phyloP scores from a whole-genome alignment of 2,888 invertebrate species.

The Caenorhabditis uteleia region DNA sequence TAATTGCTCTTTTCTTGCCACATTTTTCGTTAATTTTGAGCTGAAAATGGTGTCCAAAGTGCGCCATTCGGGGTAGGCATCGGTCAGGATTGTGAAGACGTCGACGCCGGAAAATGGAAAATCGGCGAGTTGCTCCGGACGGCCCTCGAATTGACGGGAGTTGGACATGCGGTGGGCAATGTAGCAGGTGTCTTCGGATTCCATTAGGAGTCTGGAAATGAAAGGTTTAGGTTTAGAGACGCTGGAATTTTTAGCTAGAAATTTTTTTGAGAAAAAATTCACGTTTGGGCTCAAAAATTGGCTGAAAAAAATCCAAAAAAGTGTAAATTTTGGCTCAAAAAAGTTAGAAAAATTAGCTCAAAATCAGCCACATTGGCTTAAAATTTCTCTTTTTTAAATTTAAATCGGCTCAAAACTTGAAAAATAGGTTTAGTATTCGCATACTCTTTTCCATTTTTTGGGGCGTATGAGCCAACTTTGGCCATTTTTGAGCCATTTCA shows the following conservation, averaged over 20 bases:
- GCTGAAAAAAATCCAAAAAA: not conserved
- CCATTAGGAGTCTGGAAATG: slow-evolving; percentile 58
- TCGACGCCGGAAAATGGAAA: slow-evolving; percentile 39
- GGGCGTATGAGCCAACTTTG: too few relatives aligned
- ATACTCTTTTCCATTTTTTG: too few relatives aligned
- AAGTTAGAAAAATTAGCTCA: not conserved
- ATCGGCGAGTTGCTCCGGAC: slow-evolving; percentile 52
- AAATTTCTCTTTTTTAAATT: not conserved
- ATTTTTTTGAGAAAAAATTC: slow-evolving; percentile 1
- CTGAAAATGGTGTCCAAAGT: slow-evolving; percentile 34
- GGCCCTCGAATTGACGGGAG: slow-evolving; percentile 56
- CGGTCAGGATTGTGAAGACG: slow-evolving; percentile 13
- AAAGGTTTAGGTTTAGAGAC: too few relatives aligned
- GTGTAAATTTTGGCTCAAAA: not conserved
- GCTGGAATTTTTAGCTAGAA: too few relatives aligned
- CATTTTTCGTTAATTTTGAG: slow-evolving; percentile 9
- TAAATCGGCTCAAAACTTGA: too few relatives aligned
- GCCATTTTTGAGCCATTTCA: too few relatives aligned
- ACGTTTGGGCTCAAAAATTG: slow-evolving; percentile 5
- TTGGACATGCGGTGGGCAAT: slow-evolving; percentile 63
- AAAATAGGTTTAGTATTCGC: too few relatives aligned
- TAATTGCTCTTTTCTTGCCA: slow-evolving; percentile 16
- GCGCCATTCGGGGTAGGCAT: slow-evolving; percentile 60
- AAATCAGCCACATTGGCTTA: not conserved
- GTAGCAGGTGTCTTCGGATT: slow-evolving; percentile 53